Base-by-base conservation (phyloP, 1,140 invertebrate genomes). In the Hycleus cichorii region DNA sequence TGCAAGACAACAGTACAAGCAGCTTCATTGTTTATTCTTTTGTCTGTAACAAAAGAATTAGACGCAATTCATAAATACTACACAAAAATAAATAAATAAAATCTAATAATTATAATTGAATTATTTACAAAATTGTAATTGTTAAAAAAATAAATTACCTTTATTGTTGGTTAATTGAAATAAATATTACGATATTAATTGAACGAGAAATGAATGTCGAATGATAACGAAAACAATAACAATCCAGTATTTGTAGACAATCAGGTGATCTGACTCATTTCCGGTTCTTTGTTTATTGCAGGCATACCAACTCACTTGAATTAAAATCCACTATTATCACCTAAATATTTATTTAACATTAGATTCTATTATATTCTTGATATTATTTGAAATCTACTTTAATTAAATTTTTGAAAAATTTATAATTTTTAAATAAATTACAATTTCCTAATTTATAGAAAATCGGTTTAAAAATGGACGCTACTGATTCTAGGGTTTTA, bases 1-100 rank as follows among this genome's bases (percentile, higher is more conserved):
- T 38, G 55, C 72, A 72, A 51, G 75, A 51, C 18, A 83, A 64
- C 27, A 78, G 58, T 8, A 83, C 39, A 47, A 82, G 52, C 44
- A 76, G 48, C 64, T 74, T 75, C 77, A 81, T 83, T 65, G 11
- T 11, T 42, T 1, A 42, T n/a, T 10, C 72, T 77, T 63, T 67
- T 69, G 61, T 50, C 70, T 69, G 57, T 12, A 63, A 62, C 52
- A 66, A 60, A 60, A 27, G 38, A 47, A 27, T 9, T 52, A n/a
- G 24, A 27, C 24, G 18, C 3, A 48, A 47, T 39, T 27, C 10
- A 11, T 32, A 43, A 52, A 3, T 39, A 46, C 2, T 18, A 12
- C 0, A 11, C 5, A 39, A 48, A 48, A 5, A 48, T 10, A 42
- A 42, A 42, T 4, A 24, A 10, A 6, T 38, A 49, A 38, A 39